Evolutionary conservation across 2,113 vertebrate genomes (phyloP).

Genomic region (Loxodonta africana): DNA sequence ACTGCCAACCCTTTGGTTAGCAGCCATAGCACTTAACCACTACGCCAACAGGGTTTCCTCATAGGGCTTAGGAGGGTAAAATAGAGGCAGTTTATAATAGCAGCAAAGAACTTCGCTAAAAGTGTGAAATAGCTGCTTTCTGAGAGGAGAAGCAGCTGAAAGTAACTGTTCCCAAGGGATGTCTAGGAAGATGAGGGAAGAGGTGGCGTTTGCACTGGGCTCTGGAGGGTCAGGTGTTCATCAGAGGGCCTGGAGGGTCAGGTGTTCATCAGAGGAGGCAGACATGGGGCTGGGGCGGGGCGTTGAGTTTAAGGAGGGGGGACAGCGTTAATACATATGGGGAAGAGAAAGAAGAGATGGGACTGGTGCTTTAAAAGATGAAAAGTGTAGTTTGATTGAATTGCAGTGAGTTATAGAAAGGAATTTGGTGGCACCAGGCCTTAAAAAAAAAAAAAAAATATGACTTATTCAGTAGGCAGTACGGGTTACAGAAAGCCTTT

Average conservation of each 20-base stretch:
- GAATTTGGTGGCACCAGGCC: not conserved
- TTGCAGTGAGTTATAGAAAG: not conserved
- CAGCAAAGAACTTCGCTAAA: not conserved
- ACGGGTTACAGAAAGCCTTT: not conserved
- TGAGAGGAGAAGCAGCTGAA: not conserved
- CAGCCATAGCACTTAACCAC: too few species aligned
- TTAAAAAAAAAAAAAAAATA: not conserved
- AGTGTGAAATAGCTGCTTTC: not conserved
- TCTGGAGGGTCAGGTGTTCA: not conserved
- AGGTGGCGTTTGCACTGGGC: not conserved
- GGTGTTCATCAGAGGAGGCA: not conserved
- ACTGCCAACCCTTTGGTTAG: too few species aligned
- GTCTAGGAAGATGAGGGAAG: not conserved
- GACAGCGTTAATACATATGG: not conserved
- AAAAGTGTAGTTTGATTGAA: not conserved
- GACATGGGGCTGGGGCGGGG: fast-evolving
- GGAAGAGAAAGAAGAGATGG: not conserved
- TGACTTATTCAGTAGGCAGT: not conserved
- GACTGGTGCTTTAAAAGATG: not conserved
- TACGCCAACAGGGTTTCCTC: too few species aligned
- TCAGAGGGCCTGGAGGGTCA: not conserved
- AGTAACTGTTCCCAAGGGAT: not conserved
- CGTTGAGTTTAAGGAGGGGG: not conserved
- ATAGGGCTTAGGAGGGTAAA: not conserved
- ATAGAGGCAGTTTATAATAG: not conserved